Evolutionary conservation across 1,140 invertebrate genomes (phyloP).

Genomic region (Drepana arcuata): DNA sequence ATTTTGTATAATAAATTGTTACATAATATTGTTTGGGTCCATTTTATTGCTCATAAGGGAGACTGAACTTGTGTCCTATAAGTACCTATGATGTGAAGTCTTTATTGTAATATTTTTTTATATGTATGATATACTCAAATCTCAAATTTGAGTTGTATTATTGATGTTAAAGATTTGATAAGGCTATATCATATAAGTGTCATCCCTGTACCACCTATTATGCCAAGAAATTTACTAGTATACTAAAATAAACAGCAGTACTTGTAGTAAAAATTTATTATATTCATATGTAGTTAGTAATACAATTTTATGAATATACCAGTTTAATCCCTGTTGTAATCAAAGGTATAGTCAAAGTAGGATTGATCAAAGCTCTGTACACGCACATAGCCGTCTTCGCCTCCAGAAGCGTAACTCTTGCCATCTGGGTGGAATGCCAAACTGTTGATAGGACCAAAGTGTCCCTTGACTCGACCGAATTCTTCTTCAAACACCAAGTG

Average conservation of each 20-base stretch:
- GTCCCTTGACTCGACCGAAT: slow-evolving; percentile 97
- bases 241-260: slow-evolving; percentile 11
- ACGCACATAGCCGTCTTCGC: slow-evolving; percentile 98
- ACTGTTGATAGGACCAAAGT: slow-evolving; percentile 99
- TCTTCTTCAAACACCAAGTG: slow-evolving; percentile 99
- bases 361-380: slow-evolving; percentile 96
- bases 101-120: too few species aligned
- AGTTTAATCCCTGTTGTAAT: slow-evolving; percentile 77
- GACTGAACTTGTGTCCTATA: too few species aligned
- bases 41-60: too few species aligned
- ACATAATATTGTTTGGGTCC: slow-evolving; percentile 21
- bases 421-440: slow-evolving; percentile 99
- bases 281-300: too few species aligned
- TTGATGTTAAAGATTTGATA: too few species aligned
- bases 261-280: slow-evolving; percentile 8
- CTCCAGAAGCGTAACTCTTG: slow-evolving; percentile 95
- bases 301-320: too few species aligned
- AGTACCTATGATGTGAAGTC: too few species aligned
- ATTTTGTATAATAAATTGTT: slow-evolving; percentile 59
- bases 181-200: too few species aligned
- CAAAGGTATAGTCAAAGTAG: slow-evolving; percentile 98
- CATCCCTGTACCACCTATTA: too few species aligned
- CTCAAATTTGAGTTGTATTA: too few species aligned
- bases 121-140: too few species aligned
- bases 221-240: slow-evolving; percentile 1